These are phyloP conservation scores for Tympanoctomys barrerae DNA, from an alignment of 2,797 vertebrate genomes.

Conservation along the genomic window DNA sequence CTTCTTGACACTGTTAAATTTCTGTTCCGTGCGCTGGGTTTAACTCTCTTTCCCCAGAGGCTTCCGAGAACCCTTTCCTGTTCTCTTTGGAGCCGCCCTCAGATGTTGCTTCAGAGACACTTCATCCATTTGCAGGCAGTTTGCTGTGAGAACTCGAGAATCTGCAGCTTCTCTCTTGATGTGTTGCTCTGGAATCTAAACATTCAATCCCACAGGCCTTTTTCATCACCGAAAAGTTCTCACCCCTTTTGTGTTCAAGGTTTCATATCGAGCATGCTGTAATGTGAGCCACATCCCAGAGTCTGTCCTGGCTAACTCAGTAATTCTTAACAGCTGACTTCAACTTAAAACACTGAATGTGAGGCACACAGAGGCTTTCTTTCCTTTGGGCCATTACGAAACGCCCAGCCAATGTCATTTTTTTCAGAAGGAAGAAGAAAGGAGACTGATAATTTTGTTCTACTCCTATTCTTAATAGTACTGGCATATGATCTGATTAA, in stretches of 20 bases:
- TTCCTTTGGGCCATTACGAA: constrained; percentile 64
- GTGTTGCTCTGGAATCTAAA: constrained; percentile 71
- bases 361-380: constrained; percentile 47
- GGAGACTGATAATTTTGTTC: constrained; percentile 65
- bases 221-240: constrained; percentile 80
- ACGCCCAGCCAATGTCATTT: constrained; percentile 35
- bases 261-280: constrained; percentile 76
- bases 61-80: constrained; percentile 9
- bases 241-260: constrained; percentile 73
- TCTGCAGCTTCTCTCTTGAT: constrained; percentile 73
- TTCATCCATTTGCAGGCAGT: constrained; percentile 71
- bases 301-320: constrained; percentile 78
- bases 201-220: constrained; percentile 75
- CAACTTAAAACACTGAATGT: constrained; percentile 72
- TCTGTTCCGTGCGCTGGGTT: constrained; percentile 53
- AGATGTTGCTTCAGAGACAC: constrained; percentile 70
- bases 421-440: constrained; percentile 58
- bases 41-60: constrained; percentile 48
- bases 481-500: constrained; percentile 50
- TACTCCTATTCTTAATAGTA: constrained; percentile 51
- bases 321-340: constrained; percentile 85
- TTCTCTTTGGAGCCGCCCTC: constrained; percentile 46
- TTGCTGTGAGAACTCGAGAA: constrained; percentile 69
- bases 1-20: constrained; percentile 54
- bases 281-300: constrained; percentile 80